Base-by-base conservation (phyloP, 2,113 vertebrate genomes). In the Reinhardtius hippoglossoides region DNA sequence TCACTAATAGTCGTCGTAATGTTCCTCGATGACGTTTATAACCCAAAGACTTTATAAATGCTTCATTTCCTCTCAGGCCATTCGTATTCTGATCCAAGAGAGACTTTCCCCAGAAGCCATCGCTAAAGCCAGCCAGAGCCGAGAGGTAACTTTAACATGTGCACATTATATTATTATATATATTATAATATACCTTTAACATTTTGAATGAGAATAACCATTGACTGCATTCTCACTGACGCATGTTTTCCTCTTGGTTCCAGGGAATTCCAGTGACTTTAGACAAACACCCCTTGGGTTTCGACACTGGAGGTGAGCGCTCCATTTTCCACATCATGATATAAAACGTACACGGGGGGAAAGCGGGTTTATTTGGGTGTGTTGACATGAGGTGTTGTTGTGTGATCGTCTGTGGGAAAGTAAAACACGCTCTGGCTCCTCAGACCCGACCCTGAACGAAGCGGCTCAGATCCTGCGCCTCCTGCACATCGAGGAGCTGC, bases 241-340 rank as follows among this genome's bases (percentile, higher is more conserved):
- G 44, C 21, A 10, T 3, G 2, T 21, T 31, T 61, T 23, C 68
- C 23, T 70, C 9, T 70, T 0, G 40, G 42, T 23, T 14, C 67
- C 89, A 99, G 98, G 98, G 98, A 44, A 81, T 99, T 74, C 96
- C 98, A 16, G 97, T 99, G 15, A 84, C 97, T 84, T 93, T 99
- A 84, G 97, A 99, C 72, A 97, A 98, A 82, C 97, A 99, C 86
- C 91, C 95, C 63, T 93, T 99, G 78, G 98, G 98, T 57, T 99
- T 99, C 88, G 98, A 99, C 90, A 99, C 98, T 0, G 98, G 98
- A 94, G 98, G 98, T 98, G 93, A 95, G 96, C 76, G 15, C n/a
- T 21, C 26, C 13, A 57, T 64, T 59, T 21, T 3, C 2, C 9
- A 18, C 31, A 23, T 21, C 46, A 37, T 5, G 2, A 46, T 1